Conservation (phyloP, 2,888 invertebrate genomes). For the Eupithecia dodoneata region DNA sequence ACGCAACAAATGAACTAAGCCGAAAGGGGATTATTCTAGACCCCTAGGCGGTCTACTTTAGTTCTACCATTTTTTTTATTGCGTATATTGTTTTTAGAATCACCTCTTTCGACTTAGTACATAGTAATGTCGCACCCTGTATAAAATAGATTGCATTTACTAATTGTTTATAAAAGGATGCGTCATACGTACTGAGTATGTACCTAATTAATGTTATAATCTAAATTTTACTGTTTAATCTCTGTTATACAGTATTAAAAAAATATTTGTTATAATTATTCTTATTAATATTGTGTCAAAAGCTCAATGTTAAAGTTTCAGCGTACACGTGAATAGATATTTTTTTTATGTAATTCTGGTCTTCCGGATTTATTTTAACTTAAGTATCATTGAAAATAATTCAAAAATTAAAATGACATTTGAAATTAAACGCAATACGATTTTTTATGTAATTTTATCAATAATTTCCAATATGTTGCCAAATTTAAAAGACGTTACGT, state of each 20-base stretch:
- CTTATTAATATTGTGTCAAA: constrained; percentile 70
- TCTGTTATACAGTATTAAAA: constrained; percentile 66
- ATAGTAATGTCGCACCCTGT: not conserved
- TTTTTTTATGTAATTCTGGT: constrained; percentile 45
- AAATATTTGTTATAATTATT: constrained; percentile 54
- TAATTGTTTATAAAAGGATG: constrained; percentile 41
- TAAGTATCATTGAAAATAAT: constrained; percentile 26
- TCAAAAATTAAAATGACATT: constrained; percentile 30
- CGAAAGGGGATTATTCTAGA: too few relatives aligned
- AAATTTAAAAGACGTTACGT: constrained; percentile 44
- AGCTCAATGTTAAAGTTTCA: constrained; percentile 70
- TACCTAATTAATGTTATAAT: constrained; percentile 38
- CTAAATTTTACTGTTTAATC: constrained; percentile 56
- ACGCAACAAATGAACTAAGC: too few relatives aligned
- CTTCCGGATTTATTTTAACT: constrained; percentile 55
- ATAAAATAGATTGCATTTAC: not conserved
- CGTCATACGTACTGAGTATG: constrained; percentile 45
- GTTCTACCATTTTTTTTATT: too few relatives aligned
- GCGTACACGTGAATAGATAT: constrained; percentile 15
- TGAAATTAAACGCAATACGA: constrained; percentile 26
- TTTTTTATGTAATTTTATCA: constrained; percentile 31
- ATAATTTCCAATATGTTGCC: constrained; percentile 43
- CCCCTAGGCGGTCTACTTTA: too few relatives aligned
- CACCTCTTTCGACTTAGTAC: too few relatives aligned
- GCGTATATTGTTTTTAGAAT: too few relatives aligned